Conservation (phyloP, 2,113 vertebrate genomes). For the Cettia cetti region DNA sequence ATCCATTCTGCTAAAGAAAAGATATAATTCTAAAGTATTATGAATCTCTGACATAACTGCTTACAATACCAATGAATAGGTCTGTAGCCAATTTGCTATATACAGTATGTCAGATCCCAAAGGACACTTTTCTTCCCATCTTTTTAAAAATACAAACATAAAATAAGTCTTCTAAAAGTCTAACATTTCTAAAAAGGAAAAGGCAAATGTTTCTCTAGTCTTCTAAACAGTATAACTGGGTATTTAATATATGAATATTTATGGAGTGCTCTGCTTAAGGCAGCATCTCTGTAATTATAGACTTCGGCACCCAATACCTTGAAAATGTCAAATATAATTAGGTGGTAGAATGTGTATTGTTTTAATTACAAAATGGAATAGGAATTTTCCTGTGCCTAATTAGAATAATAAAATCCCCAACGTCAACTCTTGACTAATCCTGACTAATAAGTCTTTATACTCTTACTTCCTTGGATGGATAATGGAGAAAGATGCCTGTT, state of each 20-base stretch:
- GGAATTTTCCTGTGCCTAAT: conserved; percentile 26
- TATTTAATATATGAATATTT: conserved; percentile 61
- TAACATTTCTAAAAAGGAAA: not conserved
- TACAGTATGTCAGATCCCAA: not conserved
- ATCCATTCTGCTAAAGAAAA: conserved; percentile 3
- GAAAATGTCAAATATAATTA: conserved; percentile 66
- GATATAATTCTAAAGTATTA: not conserved
- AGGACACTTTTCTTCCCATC: not conserved
- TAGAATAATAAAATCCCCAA: conserved; percentile 5
- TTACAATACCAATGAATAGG: not conserved
- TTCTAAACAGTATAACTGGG: conserved; percentile 8
- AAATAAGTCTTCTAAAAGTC: not conserved
- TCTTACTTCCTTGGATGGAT: not conserved
- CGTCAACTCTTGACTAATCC: not conserved
- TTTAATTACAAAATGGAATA: conserved; percentile 52
- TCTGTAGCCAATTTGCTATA: not conserved
- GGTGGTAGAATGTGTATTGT: conserved; percentile 27
- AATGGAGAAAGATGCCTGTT: not conserved
- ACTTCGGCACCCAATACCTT: conserved; percentile 36
- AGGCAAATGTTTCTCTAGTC: not conserved
- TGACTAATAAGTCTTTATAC: not conserved
- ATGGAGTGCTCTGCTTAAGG: conserved; percentile 17
- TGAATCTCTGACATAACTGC: not conserved
- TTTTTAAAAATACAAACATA: not conserved
- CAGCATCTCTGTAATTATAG: conserved; percentile 19